Conservation (phyloP, 2,113 vertebrate species). For the Acanthochromis polyacanthus region DNA sequence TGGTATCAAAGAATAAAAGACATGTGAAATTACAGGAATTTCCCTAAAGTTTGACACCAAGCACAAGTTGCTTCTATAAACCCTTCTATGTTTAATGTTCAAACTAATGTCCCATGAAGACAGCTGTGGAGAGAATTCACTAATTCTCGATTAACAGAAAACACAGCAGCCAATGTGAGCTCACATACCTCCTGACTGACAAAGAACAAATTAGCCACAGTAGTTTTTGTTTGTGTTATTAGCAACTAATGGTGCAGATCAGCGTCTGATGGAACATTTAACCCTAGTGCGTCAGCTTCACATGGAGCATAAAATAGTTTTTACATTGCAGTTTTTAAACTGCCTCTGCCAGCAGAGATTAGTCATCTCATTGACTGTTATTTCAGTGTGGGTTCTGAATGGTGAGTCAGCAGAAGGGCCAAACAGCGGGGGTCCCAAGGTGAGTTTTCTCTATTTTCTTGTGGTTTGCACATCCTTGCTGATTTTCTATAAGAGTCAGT, state of each 20-base stretch:
- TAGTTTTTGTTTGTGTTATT: too few relatives aligned
- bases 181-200: too few relatives aligned
- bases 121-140: not conserved
- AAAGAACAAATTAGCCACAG: too few relatives aligned
- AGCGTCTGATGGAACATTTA: not conserved
- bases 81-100: too few relatives aligned
- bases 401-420: slow-evolving; percentile 19
- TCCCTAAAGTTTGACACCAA: too few relatives aligned
- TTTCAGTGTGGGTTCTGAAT: slow-evolving; percentile 16
- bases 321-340: slow-evolving; percentile 13
- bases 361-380: slow-evolving; percentile 2
- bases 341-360: slow-evolving; percentile 20
- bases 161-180: not conserved
- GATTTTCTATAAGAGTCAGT: too few relatives aligned
- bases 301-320: slow-evolving; percentile 21
- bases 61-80: too few relatives aligned
- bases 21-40: too few relatives aligned
- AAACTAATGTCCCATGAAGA: too few relatives aligned
- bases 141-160: not conserved
- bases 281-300: not conserved
- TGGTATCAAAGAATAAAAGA: too few relatives aligned
- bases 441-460: not conserved
- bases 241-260: not conserved
- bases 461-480: not conserved
- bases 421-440: not conserved